phyloP scores from a whole-genome alignment of 2,113 vertebrate species.

The Dicentrarchus labrax region DNA sequence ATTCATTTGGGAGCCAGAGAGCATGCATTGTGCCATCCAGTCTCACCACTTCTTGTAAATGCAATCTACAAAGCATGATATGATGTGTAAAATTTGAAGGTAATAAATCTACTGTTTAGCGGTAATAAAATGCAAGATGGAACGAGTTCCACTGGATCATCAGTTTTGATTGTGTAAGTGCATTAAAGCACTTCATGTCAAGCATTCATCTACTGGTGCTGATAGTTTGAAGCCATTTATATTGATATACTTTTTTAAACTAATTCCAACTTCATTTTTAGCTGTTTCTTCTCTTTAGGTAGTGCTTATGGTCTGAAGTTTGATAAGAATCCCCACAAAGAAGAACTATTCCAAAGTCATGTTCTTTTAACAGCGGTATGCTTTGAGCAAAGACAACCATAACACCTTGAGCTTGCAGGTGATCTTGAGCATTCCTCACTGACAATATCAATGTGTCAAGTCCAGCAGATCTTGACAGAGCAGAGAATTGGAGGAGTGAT shows the following conservation, averaged over 20 bases:
- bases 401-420: constrained; percentile 38
- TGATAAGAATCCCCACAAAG: not conserved
- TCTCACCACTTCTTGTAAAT: constrained; percentile 50
- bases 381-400: constrained; percentile 25
- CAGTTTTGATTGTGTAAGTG: constrained; percentile 47
- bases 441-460: constrained; percentile 60
- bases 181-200: constrained; percentile 18
- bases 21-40: constrained; percentile 72
- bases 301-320: not conserved
- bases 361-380: not conserved
- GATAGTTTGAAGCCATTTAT: constrained; percentile 11
- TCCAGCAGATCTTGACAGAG: constrained; percentile 61
- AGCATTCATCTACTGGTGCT: constrained; percentile 13
- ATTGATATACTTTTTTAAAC: not conserved
- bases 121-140: constrained; percentile 51
- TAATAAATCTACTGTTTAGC: constrained; percentile 58
- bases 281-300: not conserved
- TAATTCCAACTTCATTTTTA: not conserved
- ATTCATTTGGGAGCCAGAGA: constrained; percentile 79
- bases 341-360: constrained; percentile 3
- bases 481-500: constrained; percentile 69
- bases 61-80: constrained; percentile 49
- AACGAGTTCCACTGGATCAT: constrained; percentile 39
- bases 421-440: constrained; percentile 46
- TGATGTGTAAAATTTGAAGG: constrained; percentile 46